phyloP scores from a whole-genome alignment of 2,797 vertebrate genomes.

The Epinephelus malabaricus region DNA sequence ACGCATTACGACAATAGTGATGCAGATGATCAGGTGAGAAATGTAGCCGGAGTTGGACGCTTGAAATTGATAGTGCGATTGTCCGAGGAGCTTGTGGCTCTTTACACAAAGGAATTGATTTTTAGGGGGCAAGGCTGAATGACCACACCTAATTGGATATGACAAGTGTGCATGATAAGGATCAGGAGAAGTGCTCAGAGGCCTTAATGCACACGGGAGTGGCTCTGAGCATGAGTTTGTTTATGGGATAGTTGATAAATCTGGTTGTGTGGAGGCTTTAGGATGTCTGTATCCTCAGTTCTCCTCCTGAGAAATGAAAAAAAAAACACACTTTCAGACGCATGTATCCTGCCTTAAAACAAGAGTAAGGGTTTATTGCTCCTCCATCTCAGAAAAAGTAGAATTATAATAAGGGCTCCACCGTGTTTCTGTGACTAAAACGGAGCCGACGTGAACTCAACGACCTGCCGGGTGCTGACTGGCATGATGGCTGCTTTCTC shows the following conservation, averaged over 20 bases:
- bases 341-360: neutral
- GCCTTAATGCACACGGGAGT: constrained; percentile 42
- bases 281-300: neutral
- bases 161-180: constrained; percentile 49
- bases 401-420: neutral
- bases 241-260: neutral
- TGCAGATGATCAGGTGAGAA: constrained; percentile 3
- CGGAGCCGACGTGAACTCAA: constrained; percentile 57
- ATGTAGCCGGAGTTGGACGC: constrained; percentile 6
- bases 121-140: constrained; percentile 39
- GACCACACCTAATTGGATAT: constrained; percentile 72
- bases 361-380: neutral
- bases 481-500: constrained; percentile 47
- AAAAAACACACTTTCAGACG: neutral
- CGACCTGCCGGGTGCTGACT: constrained; percentile 61
- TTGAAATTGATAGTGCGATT: neutral
- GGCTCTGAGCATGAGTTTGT: neutral
- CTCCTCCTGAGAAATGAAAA: neutral
- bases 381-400: neutral
- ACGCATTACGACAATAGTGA: constrained; percentile 14
- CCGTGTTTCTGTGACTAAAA: constrained; percentile 3
- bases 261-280: neutral
- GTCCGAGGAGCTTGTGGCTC: constrained; percentile 23
- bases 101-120: constrained; percentile 64
- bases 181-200: constrained; percentile 47